phyloP scores from a whole-genome alignment of 2,888 invertebrate species.

The Ethmia dodecea region DNA sequence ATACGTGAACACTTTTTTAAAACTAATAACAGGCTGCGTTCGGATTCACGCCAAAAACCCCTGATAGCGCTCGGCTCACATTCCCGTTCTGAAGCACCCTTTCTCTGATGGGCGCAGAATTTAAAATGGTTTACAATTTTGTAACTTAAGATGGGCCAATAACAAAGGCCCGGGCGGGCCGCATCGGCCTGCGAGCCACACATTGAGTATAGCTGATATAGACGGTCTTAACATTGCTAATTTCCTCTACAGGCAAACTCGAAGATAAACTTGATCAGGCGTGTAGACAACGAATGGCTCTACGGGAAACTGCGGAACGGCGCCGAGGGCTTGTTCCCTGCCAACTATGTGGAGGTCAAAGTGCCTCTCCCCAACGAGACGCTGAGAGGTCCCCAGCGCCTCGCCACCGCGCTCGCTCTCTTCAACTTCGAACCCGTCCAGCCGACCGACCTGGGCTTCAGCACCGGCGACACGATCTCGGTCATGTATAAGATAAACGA shows the following conservation, averaged over 20 bases:
- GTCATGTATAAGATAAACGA: slow-evolving; percentile 83
- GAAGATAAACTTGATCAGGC: slow-evolving; percentile 82
- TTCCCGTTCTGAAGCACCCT: no score
- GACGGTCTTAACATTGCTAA: no score
- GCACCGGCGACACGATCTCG: slow-evolving; percentile 67
- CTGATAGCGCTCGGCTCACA: no score
- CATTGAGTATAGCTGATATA: no score
- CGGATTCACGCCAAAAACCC: no score
- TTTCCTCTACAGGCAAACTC: slow-evolving; percentile 81
- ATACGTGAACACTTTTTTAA: no score
- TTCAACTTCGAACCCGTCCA: slow-evolving; percentile 84
- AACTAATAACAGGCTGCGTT: no score
- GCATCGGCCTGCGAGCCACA: no score
- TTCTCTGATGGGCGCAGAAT: no score
- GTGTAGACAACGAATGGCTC: slow-evolving; percentile 88
- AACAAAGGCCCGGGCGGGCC: no score
- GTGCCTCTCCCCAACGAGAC: slow-evolving; percentile 79
- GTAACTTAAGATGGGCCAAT: no score
- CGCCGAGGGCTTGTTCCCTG: slow-evolving; percentile 89
- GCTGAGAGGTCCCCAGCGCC: slow-evolving; percentile 9
- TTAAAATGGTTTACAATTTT: no score
- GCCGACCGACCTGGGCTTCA: slow-evolving; percentile 54
- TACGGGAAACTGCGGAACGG: slow-evolving; percentile 82
- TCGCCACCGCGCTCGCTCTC: slow-evolving; percentile 78
- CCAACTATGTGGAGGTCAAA: slow-evolving; percentile 86